These are phyloP conservation scores for Mya arenaria DNA, from an alignment of 1,140 invertebrate species.

Conservation along the genomic window DNA sequence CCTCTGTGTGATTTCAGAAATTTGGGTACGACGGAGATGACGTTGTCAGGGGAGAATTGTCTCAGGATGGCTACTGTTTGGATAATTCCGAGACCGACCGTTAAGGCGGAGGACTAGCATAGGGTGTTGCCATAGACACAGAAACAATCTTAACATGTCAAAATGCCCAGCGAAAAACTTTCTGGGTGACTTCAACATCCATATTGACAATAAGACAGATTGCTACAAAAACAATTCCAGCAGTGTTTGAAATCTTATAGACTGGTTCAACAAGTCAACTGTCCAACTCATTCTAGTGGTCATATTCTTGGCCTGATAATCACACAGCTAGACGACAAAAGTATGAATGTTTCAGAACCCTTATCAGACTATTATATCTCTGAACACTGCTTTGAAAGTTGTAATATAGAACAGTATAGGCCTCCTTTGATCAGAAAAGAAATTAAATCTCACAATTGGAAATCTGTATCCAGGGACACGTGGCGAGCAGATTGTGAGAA, in stretches of 20 bases:
- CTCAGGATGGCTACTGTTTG: conserved; percentile 5
- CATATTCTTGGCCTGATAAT: conserved; percentile 18
- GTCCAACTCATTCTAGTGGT: background rate
- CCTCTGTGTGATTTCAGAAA: conserved; percentile 26
- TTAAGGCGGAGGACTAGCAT: background rate
- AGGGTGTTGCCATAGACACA: background rate
- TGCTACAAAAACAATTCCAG: background rate
- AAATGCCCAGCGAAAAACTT: background rate
- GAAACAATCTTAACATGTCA: background rate
- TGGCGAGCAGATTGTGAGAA: background rate
- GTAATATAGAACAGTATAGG: too few relatives aligned
- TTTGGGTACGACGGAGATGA: conserved; percentile 10
- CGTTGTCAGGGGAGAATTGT: background rate
- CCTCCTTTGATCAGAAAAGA: background rate
- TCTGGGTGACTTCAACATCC: conserved; percentile 2
- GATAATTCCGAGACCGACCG: background rate
- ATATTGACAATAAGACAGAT: background rate
- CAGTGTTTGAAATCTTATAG: background rate
- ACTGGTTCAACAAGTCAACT: background rate
- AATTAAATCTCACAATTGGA: conserved; percentile 5
- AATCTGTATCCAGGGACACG: background rate
- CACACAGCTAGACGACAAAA: background rate
- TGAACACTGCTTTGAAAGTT: background rate
- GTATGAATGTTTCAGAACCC: background rate
- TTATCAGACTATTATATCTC: background rate